Evolutionary conservation across 2,797 vertebrate species (phyloP).

Genomic region (Mus caroli): DNA sequence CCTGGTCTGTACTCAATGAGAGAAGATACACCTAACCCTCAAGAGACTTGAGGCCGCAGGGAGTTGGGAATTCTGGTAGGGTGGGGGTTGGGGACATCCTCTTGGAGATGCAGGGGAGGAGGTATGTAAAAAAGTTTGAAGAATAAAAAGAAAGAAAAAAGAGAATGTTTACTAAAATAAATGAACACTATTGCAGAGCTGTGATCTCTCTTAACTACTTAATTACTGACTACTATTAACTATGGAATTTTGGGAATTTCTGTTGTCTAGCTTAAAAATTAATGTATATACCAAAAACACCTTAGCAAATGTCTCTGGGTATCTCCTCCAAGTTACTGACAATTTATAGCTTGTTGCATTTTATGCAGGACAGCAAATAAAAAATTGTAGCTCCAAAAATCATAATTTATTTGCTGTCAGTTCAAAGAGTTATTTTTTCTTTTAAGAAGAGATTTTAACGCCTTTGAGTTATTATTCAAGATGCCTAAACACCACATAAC

Average conservation of each 20-base stretch:
- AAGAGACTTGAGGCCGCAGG: too few relatives aligned
- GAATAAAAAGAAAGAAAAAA: neutral
- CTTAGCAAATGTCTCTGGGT: constrained; percentile 29
- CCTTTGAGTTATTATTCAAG: constrained; percentile 62
- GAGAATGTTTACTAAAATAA: neutral
- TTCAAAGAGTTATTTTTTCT: constrained; percentile 59
- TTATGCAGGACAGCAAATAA: constrained; percentile 55
- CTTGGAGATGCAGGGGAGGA: neutral
- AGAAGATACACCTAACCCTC: too few relatives aligned
- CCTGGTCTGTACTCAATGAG: too few relatives aligned
- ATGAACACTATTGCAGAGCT: neutral
- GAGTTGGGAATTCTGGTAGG: too few relatives aligned
- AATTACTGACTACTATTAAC: neutral
- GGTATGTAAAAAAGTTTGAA: neutral
- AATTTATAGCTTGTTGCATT: constrained; percentile 40
- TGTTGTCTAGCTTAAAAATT: neutral
- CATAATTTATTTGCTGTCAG: constrained; percentile 50
- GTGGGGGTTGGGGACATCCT: neutral
- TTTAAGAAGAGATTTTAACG: constrained; percentile 23
- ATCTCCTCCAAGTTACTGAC: constrained; percentile 33
- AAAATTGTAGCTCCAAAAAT: constrained; percentile 55
- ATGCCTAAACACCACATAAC: constrained; percentile 47
- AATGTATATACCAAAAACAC: neutral
- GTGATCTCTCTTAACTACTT: neutral
- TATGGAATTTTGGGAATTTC: constrained; percentile 16